Conservation (phyloP, 2,113 vertebrate species). For the cattle (Bos taurus) region DNA sequence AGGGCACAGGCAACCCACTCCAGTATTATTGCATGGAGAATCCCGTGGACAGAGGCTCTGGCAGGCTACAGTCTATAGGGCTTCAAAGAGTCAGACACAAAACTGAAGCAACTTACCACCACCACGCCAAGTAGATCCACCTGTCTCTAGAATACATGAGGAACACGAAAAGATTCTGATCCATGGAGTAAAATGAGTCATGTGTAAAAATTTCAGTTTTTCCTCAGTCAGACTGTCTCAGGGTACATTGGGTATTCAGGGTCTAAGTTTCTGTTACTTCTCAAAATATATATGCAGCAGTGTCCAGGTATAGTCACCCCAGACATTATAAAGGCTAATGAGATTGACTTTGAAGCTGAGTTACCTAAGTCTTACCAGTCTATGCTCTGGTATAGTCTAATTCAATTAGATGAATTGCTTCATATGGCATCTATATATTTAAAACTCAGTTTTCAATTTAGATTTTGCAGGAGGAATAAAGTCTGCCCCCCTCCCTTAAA, state of each 20-base stretch:
- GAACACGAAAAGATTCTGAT: background rate
- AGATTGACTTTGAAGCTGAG: background rate
- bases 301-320: background rate
- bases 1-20: background rate
- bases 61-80: background rate
- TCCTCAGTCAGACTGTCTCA: background rate
- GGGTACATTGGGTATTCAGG: background rate
- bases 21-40: background rate
- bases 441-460: constrained; percentile 10
- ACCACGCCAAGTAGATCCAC: background rate
- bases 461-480: constrained; percentile 1
- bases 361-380: background rate
- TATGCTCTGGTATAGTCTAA: background rate
- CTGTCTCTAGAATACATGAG: background rate
- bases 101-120: background rate
- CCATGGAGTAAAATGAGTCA: background rate
- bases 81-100: background rate
- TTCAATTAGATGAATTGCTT: background rate
- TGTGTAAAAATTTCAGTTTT: background rate
- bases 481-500: background rate
- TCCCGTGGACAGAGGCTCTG: background rate
- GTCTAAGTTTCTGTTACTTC: background rate
- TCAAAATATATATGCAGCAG: background rate
- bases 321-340: background rate
- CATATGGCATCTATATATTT: background rate